Evolutionary conservation across 2,113 vertebrate species (phyloP), one percentile per base, ranked within the genome.

Genomic region (Daubentonia madagascariensis): DNA sequence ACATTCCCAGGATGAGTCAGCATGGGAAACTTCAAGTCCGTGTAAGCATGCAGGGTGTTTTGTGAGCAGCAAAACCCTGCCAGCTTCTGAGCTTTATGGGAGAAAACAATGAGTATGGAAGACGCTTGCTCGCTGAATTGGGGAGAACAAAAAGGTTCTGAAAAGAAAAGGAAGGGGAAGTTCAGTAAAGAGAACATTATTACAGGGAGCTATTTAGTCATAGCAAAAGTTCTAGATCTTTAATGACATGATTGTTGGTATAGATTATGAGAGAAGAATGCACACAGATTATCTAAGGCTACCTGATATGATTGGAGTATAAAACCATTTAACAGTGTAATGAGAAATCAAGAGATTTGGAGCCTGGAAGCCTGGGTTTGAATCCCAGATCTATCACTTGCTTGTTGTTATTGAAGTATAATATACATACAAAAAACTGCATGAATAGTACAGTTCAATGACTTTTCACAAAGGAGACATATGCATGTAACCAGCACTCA

Each of bases 1-100:
- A 35, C 45, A 52, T 93, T 98, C 67, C 79, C 92, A 40, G 54
- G 40, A 50, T 97, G 95, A 96, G 84, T 93, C 79, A 95, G 86
- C 93, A 73, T 84, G 94, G 78, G 94, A 98, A 97, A 70, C 43
- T 72, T 72, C 40, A 90, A 88, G 61, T 83, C 50, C 2, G 5
- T 35, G 14, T 78, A 94, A 70, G 83, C 83, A 52, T 2, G 3
- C 45, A 28, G 40, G 35, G 14, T 1, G 0, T 86, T 96, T 54
- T 61, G 28, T 79, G 20, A 88, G 68, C 28, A 81, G 35, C n/a
- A 95, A 75, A 94, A 75, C 65, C 8, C 16, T 25, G 63, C 9
- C 61, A 81, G 40, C 32, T 57, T 86, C 86, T 79, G 50, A 93
- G 52, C 22, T 93, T 73, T 28, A 3, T 52, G 67, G 78, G 61